Conservation (phyloP, 2,113 vertebrate genomes). For the cat (Felis catus) region F.catus_Fca126_mat1.0 CM031419.1:183560001-183560500, state of each 20-base stretch:
- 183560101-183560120: conserved; percentile 97
- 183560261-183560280: background rate
- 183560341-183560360: background rate
- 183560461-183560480: background rate
- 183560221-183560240: background rate
- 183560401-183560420: background rate
- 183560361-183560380: background rate
- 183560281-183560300: background rate
- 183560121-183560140: conserved; percentile 97
- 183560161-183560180: conserved; percentile 96
- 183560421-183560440: background rate
- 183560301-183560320: background rate
- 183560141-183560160: conserved; percentile 98
- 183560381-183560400: background rate
- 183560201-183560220: background rate
- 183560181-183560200: background rate
- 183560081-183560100: conserved; percentile 97
- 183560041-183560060: conserved; percentile 96
- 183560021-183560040: conserved; percentile 94
- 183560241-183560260: background rate
- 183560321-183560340: background rate
- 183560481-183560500: background rate
- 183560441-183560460: background rate
- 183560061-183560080: conserved; percentile 99
- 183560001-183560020: conserved; percentile 98